A percentile compares a stretch with the other conserved stretches of the same genome.
Evolutionary conservation across 1,140 invertebrate genomes (phyloP).

Genomic region (Globodera rostochiensis): DNA sequence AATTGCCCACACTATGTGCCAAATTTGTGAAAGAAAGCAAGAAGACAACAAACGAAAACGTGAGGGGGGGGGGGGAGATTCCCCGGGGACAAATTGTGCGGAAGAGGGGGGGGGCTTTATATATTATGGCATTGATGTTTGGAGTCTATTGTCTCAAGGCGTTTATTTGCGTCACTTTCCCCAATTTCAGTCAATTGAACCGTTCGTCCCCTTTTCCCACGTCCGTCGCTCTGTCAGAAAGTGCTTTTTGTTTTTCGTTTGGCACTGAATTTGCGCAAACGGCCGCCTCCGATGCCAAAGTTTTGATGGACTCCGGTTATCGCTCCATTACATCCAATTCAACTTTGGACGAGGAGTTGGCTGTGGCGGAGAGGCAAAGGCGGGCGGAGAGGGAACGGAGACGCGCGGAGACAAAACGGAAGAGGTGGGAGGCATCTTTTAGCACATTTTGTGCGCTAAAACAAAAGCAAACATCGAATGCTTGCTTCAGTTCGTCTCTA

Average conservation of each 20-base stretch:
- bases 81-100: neutral
- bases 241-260: neutral
- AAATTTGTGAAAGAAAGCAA: constrained; percentile 9
- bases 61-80: neutral
- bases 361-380: constrained; percentile 7
- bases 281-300: constrained; percentile 4
- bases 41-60: constrained; percentile 3
- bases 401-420: constrained; percentile 8
- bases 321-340: constrained; percentile 23
- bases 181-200: neutral
- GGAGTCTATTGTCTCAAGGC: neutral
- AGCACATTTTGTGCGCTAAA: neutral
- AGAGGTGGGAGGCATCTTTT: neutral
- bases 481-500: neutral
- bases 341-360: constrained; percentile 22
- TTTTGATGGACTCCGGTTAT: constrained; percentile 27
- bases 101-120: neutral
- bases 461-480: neutral
- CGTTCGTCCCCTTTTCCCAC: neutral
- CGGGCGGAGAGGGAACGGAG: neutral
- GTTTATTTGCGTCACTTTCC: neutral
- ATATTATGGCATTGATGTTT: neutral
- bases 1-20: neutral
- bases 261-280: neutral
- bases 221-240: neutral